Evolutionary conservation across 2,888 invertebrate species (phyloP).

Genomic region (Plebejus argus): DNA sequence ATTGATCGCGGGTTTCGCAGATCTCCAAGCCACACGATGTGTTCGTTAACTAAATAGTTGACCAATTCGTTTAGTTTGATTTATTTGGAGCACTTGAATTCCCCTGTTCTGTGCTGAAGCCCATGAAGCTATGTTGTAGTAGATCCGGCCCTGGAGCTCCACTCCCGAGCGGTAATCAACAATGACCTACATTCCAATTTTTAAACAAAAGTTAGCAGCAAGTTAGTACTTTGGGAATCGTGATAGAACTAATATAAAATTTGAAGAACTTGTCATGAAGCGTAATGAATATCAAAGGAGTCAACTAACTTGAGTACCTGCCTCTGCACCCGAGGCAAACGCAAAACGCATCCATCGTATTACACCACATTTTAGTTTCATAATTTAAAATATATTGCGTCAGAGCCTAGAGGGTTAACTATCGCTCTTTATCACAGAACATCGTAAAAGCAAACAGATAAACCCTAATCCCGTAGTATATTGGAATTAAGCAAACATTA

Average conservation of each 20-base stretch:
- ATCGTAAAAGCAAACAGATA: constrained; percentile 11
- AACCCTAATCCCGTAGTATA: neutral
- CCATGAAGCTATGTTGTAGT: too few species aligned
- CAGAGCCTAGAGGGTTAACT: neutral
- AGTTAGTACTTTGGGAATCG: constrained; percentile 3
- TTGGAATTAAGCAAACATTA: constrained; percentile 17
- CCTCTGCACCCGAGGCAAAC: too few species aligned
- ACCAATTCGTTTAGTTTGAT: too few species aligned
- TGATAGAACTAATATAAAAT: neutral
- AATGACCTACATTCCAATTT: constrained; percentile 44
- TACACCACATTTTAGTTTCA: neutral
- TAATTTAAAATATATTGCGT: neutral
- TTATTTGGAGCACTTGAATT: too few species aligned
- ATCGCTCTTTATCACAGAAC: neutral
- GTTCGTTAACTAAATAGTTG: too few species aligned
- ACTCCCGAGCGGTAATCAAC: constrained; percentile 40
- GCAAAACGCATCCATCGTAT: neutral
- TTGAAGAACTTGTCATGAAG: neutral
- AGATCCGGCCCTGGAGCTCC: too few species aligned
- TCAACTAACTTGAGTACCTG: neutral
- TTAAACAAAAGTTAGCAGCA: constrained; percentile 22
- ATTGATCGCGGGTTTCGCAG: too few species aligned
- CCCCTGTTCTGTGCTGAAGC: too few species aligned
- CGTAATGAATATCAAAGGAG: neutral
- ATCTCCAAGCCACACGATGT: too few species aligned